These are phyloP conservation scores for Malurus splendens DNA, from an alignment of 2,797 vertebrate species.

Conservation along the genomic window DNA sequence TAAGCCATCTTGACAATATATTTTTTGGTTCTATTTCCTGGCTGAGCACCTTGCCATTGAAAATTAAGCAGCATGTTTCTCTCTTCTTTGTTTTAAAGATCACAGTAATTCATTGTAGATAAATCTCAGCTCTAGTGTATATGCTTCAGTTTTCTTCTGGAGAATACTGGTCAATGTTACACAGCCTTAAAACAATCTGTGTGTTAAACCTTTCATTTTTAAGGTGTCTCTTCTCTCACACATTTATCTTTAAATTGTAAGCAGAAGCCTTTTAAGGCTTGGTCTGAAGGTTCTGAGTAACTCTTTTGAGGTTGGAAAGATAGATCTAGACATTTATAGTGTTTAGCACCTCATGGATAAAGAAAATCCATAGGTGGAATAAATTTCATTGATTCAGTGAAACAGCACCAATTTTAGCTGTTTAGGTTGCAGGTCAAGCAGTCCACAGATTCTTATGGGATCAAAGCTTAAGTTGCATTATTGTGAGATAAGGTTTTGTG, in stretches of 20 bases:
- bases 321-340: neutral
- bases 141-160: neutral
- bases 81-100: neutral
- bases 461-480: neutral
- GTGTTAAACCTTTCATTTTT: neutral
- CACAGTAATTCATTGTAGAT: neutral
- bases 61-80: neutral
- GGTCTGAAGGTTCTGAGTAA: neutral
- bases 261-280: neutral
- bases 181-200: neutral
- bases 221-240: neutral
- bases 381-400: neutral
- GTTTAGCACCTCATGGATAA: neutral
- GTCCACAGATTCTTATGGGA: neutral
- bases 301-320: neutral
- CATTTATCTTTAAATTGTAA: neutral
- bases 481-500: neutral
- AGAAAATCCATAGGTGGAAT: neutral
- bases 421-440: neutral
- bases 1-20: neutral
- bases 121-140: neutral
- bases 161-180: neutral
- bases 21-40: neutral
- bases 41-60: neutral
- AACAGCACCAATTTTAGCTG: neutral